Percentiles rank a stretch among this genome's conserved stretches.
Conservation (phyloP, 2,888 invertebrate genomes). For the Cybosia mesomella region DNA sequence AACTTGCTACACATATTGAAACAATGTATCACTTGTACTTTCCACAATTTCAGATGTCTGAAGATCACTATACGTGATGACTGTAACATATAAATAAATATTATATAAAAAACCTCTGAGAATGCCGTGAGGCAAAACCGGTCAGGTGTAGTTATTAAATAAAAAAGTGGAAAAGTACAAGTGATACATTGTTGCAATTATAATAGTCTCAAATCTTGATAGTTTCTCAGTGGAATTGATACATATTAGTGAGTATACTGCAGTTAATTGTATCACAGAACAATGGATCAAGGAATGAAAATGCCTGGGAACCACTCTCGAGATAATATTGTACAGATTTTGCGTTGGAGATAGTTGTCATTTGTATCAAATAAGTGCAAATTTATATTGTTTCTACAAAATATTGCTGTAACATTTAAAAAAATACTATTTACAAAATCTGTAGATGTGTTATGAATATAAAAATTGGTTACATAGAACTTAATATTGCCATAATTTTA, state of each 20-base stretch:
- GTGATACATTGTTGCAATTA: no score
- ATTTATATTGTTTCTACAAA: not conserved
- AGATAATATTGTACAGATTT: constrained; percentile 28
- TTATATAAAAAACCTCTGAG: no score
- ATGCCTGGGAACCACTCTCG: constrained; percentile 41
- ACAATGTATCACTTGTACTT: no score
- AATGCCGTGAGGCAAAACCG: no score
- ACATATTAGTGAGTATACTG: constrained; percentile 23
- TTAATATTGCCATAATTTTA: not conserved
- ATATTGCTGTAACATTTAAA: not conserved
- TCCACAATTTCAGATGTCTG: no score
- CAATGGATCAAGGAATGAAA: constrained; percentile 46
- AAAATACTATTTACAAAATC: not conserved
- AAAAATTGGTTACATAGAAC: not conserved
- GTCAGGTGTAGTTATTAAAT: no score
- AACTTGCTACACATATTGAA: no score
- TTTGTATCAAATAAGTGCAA: not conserved
- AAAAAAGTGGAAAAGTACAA: no score
- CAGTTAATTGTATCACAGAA: constrained; percentile 39
- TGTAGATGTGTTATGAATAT: not conserved
- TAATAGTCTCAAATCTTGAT: constrained; percentile 35
- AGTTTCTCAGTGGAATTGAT: constrained; percentile 38
- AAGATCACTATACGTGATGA: no score
- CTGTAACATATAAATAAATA: no score
- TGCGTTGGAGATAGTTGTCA: constrained; percentile 18